Percentiles rank a stretch among this genome's conserved stretches.
Evolutionary conservation across 2,888 invertebrate genomes (phyloP).

Genomic region (Halocaridina rubra): DNA sequence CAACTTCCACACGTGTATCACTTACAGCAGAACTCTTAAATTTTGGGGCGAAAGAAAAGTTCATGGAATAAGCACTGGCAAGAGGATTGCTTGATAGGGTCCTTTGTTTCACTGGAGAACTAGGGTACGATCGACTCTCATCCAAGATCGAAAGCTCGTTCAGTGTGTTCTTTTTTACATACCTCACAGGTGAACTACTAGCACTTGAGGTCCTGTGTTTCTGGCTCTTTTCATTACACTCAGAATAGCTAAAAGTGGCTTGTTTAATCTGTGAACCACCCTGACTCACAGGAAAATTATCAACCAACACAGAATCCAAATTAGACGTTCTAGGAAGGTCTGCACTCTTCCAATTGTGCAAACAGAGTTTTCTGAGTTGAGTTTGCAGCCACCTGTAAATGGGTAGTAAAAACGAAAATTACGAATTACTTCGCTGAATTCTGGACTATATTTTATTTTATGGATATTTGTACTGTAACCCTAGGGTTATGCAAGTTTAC

Average conservation of each 20-base stretch:
- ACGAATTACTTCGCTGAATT: too few species aligned
- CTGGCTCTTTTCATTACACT: background rate
- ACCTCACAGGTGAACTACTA: background rate
- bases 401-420: too few species aligned
- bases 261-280: background rate
- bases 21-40: background rate
- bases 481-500: too few species aligned
- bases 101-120: background rate
- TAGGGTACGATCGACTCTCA: conserved; percentile 21
- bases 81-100: background rate
- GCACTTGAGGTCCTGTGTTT: background rate
- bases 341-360: conserved; percentile 54
- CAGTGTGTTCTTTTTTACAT: background rate
- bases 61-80: background rate
- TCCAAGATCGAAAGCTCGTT: conserved; percentile 40
- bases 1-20: background rate
- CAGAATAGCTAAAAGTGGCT: background rate
- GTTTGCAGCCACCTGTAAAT: conserved; percentile 57
- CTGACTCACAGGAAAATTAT: background rate
- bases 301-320: background rate
- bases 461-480: too few species aligned
- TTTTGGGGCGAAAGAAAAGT: background rate
- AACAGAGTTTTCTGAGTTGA: conserved; percentile 49
- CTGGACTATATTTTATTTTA: too few species aligned
- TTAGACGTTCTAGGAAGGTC: conserved; percentile 37